Evolutionary conservation across 2,113 vertebrate genomes (phyloP), one percentile per base, ranked within the genome.

Genomic region (Pterocles burchelli): DNA sequence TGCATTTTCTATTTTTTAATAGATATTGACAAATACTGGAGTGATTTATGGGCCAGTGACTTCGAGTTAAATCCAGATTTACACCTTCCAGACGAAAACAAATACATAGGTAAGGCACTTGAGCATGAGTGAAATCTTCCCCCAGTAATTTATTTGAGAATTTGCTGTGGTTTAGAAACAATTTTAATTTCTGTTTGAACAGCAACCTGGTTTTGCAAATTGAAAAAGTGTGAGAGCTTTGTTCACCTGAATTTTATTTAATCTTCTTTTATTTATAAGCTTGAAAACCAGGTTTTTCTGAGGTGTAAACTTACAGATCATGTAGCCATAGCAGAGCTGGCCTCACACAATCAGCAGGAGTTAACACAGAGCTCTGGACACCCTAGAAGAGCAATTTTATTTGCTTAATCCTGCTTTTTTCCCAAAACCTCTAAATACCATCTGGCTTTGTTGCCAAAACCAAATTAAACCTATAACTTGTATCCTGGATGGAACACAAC

Each of bases 21-120:
- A 99, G 99, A 99, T 97, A 96, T 99, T 86, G 97, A 98, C 93
- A 96, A 96, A 76, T 97, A 98, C 92, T 99, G 99, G 99, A 97
- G 97, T 91, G 97, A 98, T 90, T 96, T 97, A 4, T 99, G 99
- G 99, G 97, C 97, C 38, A 97, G 96, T 93, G 97, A 99, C 97
- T 98, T 99, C 55, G 96, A 98, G 77, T 98, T 98, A 94, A 99
- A 98, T 97, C 61, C 89, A 54, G 98, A 99, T 71, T 98, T 99
- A 93, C 98, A 99, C 94, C 98, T 99, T 88, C 99, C 99, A 62
- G 98, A 98, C 88, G 98, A 99, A 97, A 99, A 99, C 96, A 99
- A 98, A 95, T 99, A 99, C 79, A 99, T 99, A 92, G 99, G 99
- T 99, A 93, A 97, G 89, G 46, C 9, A 20, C n/a, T 28, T 48